Conservation (phyloP, 2,797 vertebrate species). For the Luscinia megarhynchos region DNA sequence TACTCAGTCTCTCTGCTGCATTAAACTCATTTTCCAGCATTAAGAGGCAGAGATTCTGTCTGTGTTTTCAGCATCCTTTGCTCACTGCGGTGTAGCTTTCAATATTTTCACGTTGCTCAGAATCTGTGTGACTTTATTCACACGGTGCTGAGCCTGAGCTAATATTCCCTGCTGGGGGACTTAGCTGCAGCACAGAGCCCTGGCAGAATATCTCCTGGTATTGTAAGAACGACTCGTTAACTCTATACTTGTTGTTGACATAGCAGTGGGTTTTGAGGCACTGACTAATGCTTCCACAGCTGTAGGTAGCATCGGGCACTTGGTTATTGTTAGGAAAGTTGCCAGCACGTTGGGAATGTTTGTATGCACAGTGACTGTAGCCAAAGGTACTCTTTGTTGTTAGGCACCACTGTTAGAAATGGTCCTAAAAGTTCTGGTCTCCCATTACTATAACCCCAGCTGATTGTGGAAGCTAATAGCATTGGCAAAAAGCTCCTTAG, state of each 20-base stretch:
- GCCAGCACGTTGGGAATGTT: constrained; percentile 11
- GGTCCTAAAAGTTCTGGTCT: constrained; percentile 2
- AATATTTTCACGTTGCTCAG: neutral
- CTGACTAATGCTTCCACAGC: constrained; percentile 34
- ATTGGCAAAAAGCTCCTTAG: constrained; percentile 9
- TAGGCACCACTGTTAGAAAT: neutral
- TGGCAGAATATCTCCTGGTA: constrained; percentile 7
- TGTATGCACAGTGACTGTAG: neutral
- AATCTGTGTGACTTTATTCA: constrained; percentile 23
- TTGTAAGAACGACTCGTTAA: constrained; percentile 24
- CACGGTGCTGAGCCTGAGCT: constrained; percentile 16
- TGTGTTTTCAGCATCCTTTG: neutral
- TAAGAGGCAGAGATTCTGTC: neutral
- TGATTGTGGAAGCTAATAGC: neutral
- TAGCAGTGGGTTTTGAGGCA: neutral
- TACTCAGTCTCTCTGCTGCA: neutral
- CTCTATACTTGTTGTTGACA: constrained; percentile 28
- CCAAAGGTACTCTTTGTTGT: constrained; percentile 5
- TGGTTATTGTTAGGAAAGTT: constrained; percentile 20
- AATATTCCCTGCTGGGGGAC: constrained; percentile 20
- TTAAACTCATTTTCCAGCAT: neutral
- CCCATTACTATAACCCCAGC: neutral
- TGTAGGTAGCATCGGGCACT: constrained; percentile 27
- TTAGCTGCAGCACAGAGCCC: neutral
- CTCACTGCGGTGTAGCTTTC: neutral